These are phyloP conservation scores for Pangasianodon gigas DNA, from an alignment of 2,113 vertebrate species.

Conservation along the genomic window DNA sequence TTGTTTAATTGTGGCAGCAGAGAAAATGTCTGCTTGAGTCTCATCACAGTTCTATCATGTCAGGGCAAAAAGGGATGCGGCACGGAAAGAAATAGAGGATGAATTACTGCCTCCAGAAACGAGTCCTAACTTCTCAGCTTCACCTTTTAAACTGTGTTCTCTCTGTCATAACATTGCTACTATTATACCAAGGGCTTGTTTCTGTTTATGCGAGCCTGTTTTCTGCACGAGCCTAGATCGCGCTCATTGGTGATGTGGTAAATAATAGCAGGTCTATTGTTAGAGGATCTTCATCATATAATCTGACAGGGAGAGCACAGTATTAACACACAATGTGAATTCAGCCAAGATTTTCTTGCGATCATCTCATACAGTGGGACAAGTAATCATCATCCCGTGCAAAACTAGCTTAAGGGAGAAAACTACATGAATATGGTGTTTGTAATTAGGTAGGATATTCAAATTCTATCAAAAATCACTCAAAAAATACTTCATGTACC, in stretches of 20 bases:
- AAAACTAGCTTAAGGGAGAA: not conserved
- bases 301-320: not conserved
- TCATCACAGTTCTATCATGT: not conserved
- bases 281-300: not conserved
- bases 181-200: not conserved
- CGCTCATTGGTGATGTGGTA: not conserved
- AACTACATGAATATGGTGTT: not conserved
- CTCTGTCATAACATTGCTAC: not conserved
- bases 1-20: not conserved
- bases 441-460: not conserved
- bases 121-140: not conserved
- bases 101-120: not conserved
- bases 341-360: not conserved
- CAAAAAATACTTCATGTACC: not conserved
- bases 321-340: not conserved
- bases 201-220: not conserved
- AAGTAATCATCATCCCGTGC: not conserved
- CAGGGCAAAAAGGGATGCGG: not conserved
- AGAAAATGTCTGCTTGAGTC: not conserved
- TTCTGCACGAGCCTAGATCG: not conserved
- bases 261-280: not conserved
- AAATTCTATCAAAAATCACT: not conserved
- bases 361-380: not conserved
- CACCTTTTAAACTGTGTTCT: not conserved
- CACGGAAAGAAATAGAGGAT: not conserved